Conservation (phyloP, 2,888 invertebrate species). For the Beris chalybata region DNA sequence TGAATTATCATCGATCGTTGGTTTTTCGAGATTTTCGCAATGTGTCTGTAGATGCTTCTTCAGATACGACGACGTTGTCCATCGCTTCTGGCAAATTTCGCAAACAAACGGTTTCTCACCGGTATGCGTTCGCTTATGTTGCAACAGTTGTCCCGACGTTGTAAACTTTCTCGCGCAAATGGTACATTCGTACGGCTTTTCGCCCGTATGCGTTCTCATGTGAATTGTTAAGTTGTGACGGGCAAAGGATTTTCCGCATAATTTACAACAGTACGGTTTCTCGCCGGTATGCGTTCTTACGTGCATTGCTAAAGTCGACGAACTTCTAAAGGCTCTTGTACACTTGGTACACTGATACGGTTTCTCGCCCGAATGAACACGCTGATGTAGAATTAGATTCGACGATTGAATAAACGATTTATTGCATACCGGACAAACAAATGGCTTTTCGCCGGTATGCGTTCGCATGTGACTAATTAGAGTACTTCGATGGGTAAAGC, state of each 20-base stretch:
- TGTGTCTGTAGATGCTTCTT: conserved; percentile 49
- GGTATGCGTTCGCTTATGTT: conserved; percentile 55
- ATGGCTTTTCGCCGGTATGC: conserved; percentile 66
- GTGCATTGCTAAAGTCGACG: conserved; percentile 54
- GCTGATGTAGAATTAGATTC: conserved; percentile 57
- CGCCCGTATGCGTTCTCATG: conserved; percentile 60
- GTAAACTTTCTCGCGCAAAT: conserved; percentile 52
- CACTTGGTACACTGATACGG: conserved; percentile 49
- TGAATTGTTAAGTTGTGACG: conserved; percentile 55
- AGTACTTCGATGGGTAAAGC: conserved; percentile 65
- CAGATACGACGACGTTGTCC: conserved; percentile 52
- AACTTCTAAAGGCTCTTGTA: conserved; percentile 51
- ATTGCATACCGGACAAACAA: conserved; percentile 61
- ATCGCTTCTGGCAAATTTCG: conserved; percentile 56
- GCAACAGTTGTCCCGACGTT: conserved; percentile 54
- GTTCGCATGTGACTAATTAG: conserved; percentile 64
- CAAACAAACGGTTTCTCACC: conserved; percentile 56
- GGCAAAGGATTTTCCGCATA: conserved; percentile 21
- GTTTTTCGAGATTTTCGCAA: neutral
- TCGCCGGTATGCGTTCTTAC: conserved; percentile 54
- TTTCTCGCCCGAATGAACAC: conserved; percentile 51
- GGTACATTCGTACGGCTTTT: conserved; percentile 52
- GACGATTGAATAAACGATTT: conserved; percentile 65
- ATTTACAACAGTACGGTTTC: conserved; percentile 51
- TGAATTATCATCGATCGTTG: neutral